These are phyloP conservation scores for Eleginops maclovinus DNA, from an alignment of 2,113 vertebrate genomes.

Conservation along the genomic window DNA sequence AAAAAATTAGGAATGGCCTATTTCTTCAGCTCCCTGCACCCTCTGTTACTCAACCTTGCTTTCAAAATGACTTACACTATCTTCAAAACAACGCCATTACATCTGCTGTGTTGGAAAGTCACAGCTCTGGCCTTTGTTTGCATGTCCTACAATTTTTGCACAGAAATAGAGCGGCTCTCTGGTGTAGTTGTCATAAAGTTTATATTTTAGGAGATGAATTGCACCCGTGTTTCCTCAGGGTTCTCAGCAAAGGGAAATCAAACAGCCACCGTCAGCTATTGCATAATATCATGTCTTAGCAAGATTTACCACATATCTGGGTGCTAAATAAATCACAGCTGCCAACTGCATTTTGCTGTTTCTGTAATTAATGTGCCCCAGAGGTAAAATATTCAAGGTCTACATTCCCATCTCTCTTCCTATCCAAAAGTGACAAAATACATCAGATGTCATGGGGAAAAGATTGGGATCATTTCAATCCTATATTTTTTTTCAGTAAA, in stretches of 20 bases:
- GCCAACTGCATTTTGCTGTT: constrained; percentile 58
- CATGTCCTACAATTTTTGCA: constrained; percentile 49
- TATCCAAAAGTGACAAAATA: constrained; percentile 41
- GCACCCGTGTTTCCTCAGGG: constrained; percentile 68
- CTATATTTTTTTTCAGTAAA: constrained; percentile 13
- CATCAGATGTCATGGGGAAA: constrained; percentile 27
- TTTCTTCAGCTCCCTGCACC: constrained; percentile 27
- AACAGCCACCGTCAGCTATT: constrained; percentile 65
- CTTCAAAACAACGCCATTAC: constrained; percentile 49
- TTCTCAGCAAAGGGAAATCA: constrained; percentile 69
- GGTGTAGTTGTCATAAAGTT: constrained; percentile 69
- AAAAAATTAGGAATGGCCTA: constrained; percentile 61
- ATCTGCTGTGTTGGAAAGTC: not conserved
- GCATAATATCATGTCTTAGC: constrained; percentile 70
- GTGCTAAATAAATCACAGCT: constrained; percentile 71
- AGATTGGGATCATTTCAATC: constrained; percentile 34
- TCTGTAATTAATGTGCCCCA: constrained; percentile 53
- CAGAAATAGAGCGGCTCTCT: constrained; percentile 64
- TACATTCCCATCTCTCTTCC: constrained; percentile 13
- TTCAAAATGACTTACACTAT: constrained; percentile 34
- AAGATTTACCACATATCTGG: constrained; percentile 61
- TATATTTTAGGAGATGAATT: constrained; percentile 79
- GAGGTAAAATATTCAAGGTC: constrained; percentile 46
- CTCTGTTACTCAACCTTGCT: constrained; percentile 26
- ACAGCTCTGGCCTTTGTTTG: constrained; percentile 30